Percentiles rank a stretch among this genome's conserved stretches.
Evolutionary conservation across 2,888 invertebrate species (phyloP).

Genomic region (Papilio elwesi): DNA sequence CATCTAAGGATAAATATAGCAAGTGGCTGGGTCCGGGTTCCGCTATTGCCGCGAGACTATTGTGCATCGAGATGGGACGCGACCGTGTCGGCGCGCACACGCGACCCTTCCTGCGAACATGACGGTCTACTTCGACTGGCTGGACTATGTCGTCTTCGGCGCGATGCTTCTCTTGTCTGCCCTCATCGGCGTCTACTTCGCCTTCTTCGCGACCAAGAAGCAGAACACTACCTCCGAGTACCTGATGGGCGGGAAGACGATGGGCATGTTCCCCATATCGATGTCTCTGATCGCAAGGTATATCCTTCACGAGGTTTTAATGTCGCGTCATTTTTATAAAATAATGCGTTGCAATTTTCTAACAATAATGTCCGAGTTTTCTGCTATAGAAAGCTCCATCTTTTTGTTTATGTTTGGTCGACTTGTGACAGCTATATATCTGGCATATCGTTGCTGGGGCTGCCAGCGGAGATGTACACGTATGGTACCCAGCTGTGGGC

Average conservation of each 20-base stretch:
- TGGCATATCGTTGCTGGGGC: slow-evolving; percentile 88
- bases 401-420: neutral
- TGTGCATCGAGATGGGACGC: slow-evolving; percentile 65
- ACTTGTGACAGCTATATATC: slow-evolving; percentile 87
- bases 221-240: slow-evolving; percentile 89
- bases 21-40: slow-evolving; percentile 59
- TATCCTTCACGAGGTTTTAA: neutral
- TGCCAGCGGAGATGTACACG: slow-evolving; percentile 90
- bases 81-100: slow-evolving; percentile 65
- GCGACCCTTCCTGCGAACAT: slow-evolving; percentile 57
- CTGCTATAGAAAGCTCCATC: neutral
- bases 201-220: slow-evolving; percentile 87
- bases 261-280: slow-evolving; percentile 91
- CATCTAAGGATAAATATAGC: slow-evolving; percentile 76
- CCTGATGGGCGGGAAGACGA: slow-evolving; percentile 89
- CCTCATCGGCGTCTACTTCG: slow-evolving; percentile 88
- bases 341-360: neutral
- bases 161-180: slow-evolving; percentile 87
- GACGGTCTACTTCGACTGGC: slow-evolving; percentile 82
- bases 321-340: neutral
- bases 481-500: slow-evolving; percentile 90
- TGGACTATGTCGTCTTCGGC: slow-evolving; percentile 87
- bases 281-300: slow-evolving; percentile 91
- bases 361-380: neutral
- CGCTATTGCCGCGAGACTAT: slow-evolving; percentile 65